Conservation (phyloP, 2,888 invertebrate genomes). For the Sepioteuthis lessoniana region DNA sequence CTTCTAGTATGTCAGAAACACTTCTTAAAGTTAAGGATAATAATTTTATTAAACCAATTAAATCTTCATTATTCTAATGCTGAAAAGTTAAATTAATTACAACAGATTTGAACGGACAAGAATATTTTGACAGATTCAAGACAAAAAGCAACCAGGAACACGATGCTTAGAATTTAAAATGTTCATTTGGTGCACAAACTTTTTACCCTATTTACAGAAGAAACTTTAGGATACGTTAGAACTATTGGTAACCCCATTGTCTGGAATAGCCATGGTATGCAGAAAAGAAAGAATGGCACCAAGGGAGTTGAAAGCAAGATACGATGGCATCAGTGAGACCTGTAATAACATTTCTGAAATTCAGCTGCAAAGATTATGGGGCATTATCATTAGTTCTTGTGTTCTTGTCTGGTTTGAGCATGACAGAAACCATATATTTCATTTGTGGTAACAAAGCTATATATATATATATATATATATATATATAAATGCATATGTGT, state of each 20-base stretch:
- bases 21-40: too few relatives aligned
- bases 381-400: slow-evolving; percentile 21
- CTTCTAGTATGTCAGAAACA: too few relatives aligned
- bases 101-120: too few relatives aligned
- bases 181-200: neutral
- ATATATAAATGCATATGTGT: neutral
- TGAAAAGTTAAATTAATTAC: too few relatives aligned
- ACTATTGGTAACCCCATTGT: neutral
- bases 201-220: neutral
- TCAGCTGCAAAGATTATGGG: neutral
- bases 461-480: neutral
- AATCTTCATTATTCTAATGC: too few relatives aligned
- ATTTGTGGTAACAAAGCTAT: neutral
- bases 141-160: neutral
- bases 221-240: neutral
- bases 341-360: neutral
- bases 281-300: neutral
- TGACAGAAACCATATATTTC: slow-evolving; percentile 21
- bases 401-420: neutral
- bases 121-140: neutral
- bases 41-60: too few relatives aligned
- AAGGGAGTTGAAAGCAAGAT: neutral
- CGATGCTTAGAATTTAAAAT: neutral
- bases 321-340: neutral
- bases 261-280: neutral